Evolutionary conservation across 2,888 invertebrate species (phyloP), one percentile per base, ranked within the genome.

Genomic region (Cephus pulcher): DNA sequence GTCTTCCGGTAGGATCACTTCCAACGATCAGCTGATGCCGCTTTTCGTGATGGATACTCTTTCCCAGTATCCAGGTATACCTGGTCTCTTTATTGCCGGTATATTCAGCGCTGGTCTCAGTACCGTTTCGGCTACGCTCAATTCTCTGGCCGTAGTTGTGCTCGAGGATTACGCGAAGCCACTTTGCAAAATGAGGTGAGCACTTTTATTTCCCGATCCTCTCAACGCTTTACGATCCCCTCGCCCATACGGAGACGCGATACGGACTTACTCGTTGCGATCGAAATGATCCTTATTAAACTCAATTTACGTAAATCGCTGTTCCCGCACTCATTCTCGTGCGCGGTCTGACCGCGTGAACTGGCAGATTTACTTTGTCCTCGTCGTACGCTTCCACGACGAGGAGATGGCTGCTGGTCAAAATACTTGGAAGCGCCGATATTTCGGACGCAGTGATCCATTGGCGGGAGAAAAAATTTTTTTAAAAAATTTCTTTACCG

Each of bases 81-180:
- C 88, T 1, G 88, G 88, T 35, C 86, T 89, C 71, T 89, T 89
- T 78, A 84, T 88, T 34, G 89, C 89, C 0, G 89, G 88, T 23
- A 96, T 98, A 80, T 97, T 98, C 90, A 97, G 97, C 86, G 98
- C 97, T 0, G 96, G 97, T 1, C 93, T 98, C 12, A 98, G 98
- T 73, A 98, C 98, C 0, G 95, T 98, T 80, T 98, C 98, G 0
- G 97, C 98, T 0, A 95, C 97, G 3, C 94, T 98, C 80, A 98
- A 98, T 88, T 97, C 98, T 1, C 93, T 98, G 69, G 96, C 98
- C 0, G 98, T 98, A 0, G 97, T 98, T 34, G 96, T 97, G 0
- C 92, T 98, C 71, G 96, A 97, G 88, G 98, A 98, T 92, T 97
- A 98, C 85, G 92, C 97, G 6, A 95, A 94, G 88, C 89, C 89